Evolutionary conservation across 1,140 invertebrate species (phyloP), one percentile per base, ranked within the genome.

Genomic region (Papilio polyxenes): DNA sequence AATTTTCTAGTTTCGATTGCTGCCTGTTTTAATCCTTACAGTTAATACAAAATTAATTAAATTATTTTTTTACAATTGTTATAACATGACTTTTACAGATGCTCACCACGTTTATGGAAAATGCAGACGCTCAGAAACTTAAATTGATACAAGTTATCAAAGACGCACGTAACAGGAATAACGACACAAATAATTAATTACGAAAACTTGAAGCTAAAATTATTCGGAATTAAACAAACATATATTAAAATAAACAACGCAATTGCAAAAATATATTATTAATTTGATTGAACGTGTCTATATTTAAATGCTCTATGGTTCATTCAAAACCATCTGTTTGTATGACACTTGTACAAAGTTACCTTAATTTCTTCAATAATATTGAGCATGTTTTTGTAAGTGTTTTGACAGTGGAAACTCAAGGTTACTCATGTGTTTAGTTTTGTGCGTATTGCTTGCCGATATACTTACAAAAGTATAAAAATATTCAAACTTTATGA

Each of bases 111-210:
- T 94, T 91, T 83, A 87, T 92, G 85, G 86, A 89, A n/a, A 90
- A 87, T 40, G 84, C 87, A 0, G 89, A 91, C 20, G 87, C 89
- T 9, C 90, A 92, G 82, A 85, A 91, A 17, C 75, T 92, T 1
- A 94, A 92, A 81, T 85, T 93, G 7, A 89, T 94, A 8, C 90
- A 94, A 80, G 87, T 92, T 2, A 92, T 94, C 48, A 93, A 91
- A 83, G 89, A 91, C 59, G 89, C 85, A 44, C 83, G 88, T n/a
- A 81, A 82, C 6, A 92, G 87, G 83, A 92, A 89, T 74, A 86
- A 87, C 79, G 31, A 81, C 13, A 83, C 85, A 20, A 90, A 89
- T 82, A 90, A 91, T 72, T 89, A 85, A 86, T 80, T 37, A 17
- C 53, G 2, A 51, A 51, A 51, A 8, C 49, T 51, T 10, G 7